Evolutionary conservation across 2,888 invertebrate species (phyloP).

Genomic region (Callosobruchus maculatus): DNA sequence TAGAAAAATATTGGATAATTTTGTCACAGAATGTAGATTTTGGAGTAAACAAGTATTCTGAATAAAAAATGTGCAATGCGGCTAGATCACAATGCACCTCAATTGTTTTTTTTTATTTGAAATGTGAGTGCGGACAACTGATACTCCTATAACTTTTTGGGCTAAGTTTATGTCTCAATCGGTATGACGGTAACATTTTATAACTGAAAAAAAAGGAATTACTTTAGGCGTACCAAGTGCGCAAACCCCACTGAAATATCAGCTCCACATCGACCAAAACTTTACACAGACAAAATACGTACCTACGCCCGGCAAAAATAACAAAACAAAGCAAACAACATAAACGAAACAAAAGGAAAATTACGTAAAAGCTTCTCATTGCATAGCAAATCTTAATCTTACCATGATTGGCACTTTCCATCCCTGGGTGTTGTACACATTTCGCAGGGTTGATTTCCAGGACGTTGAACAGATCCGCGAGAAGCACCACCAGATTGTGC

Average conservation of each 20-base stretch:
- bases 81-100: too few species aligned
- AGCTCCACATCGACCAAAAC: not conserved
- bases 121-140: too few species aligned
- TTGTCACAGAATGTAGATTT: too few species aligned
- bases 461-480: conserved; percentile 91
- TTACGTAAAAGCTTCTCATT: not conserved
- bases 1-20: too few species aligned
- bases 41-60: too few species aligned
- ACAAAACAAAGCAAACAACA: conserved; percentile 2
- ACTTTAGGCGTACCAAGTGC: not conserved
- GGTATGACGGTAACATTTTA: too few species aligned
- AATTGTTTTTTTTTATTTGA: too few species aligned
- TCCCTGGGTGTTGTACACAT: conserved; percentile 80
- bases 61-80: too few species aligned
- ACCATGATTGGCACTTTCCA: conserved; percentile 54
- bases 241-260: not conserved
- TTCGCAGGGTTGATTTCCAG: conserved; percentile 90
- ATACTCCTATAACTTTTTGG: too few species aligned
- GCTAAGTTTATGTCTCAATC: too few species aligned
- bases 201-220: too few species aligned
- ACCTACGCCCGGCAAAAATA: not conserved
- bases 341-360: conserved; percentile 9
- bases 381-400: conserved; percentile 22
- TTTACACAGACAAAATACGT: conserved; percentile 1
- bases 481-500: conserved; percentile 84